phyloP scores from a whole-genome alignment of 2,888 invertebrate species.

The Electrophaes corylata region DNA sequence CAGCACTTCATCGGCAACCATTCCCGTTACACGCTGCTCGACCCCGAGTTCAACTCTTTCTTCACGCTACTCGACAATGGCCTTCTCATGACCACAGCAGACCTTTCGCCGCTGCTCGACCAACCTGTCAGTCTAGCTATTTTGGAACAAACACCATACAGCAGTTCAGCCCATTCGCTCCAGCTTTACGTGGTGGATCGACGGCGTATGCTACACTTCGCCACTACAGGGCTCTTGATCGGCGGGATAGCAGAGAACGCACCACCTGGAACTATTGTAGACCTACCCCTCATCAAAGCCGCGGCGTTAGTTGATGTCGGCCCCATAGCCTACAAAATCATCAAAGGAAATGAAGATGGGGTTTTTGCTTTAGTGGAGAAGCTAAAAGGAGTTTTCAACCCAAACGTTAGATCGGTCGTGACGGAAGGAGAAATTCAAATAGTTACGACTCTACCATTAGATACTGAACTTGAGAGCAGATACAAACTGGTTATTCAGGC shows the following conservation, averaged over 20 bases:
- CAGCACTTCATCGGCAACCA: conserved; percentile 88
- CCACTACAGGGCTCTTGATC: conserved; percentile 84
- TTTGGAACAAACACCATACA: conserved; percentile 91
- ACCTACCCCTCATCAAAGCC: conserved; percentile 89
- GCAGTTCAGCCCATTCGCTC: conserved; percentile 91
- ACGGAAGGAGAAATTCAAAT: conserved; percentile 88
- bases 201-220: conserved; percentile 91
- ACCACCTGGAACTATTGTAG: conserved; percentile 88
- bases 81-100: conserved; percentile 95
- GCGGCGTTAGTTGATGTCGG: conserved; percentile 86
- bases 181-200: conserved; percentile 93
- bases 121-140: conserved; percentile 92
- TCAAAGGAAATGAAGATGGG: conserved; percentile 89
- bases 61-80: conserved; percentile 95
- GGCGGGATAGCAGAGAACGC: conserved; percentile 92
- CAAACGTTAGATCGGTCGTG: conserved; percentile 80
- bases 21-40: conserved; percentile 84
- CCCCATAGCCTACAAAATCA: conserved; percentile 91
- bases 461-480: conserved; percentile 89
- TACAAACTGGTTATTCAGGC: conserved; percentile 92
- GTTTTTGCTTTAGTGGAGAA: conserved; percentile 89
- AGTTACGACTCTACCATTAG: conserved; percentile 90
- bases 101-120: conserved; percentile 91
- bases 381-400: conserved; percentile 66
- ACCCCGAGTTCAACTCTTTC: conserved; percentile 92